Evolutionary conservation across 2,888 invertebrate genomes (phyloP).

Genomic region (Xanthorhoe designata): DNA sequence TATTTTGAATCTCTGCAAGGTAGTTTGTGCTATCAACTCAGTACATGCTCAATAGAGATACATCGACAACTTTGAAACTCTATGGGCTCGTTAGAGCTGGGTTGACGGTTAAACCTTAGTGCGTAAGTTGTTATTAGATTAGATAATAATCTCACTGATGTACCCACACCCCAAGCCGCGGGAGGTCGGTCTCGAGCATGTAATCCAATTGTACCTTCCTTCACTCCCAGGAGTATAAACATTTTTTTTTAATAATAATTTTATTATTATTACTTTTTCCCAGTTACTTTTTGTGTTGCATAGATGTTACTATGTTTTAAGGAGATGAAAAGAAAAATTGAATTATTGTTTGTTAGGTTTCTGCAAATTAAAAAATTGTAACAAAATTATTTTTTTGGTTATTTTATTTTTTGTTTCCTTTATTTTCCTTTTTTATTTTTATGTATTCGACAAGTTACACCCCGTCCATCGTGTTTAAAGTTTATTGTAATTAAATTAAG

Average conservation of each 20-base stretch:
- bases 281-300: conserved; percentile 85
- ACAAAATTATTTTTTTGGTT: conserved; percentile 80
- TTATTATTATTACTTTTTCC: conserved; percentile 77
- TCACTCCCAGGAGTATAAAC: conserved; percentile 84
- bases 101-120: conserved; percentile 68
- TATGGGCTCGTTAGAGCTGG: conserved; percentile 56
- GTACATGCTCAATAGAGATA: conserved; percentile 64
- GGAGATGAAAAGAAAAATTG: conserved; percentile 76
- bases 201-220: conserved; percentile 84
- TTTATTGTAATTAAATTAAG: conserved; percentile 79
- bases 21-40: conserved; percentile 75
- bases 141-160: conserved; percentile 82
- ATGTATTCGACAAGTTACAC: conserved; percentile 80
- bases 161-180: conserved; percentile 68
- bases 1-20: conserved; percentile 82
- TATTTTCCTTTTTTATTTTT: conserved; percentile 49
- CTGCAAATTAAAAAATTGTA: conserved; percentile 85
- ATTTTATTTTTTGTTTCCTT: conserved; percentile 65
- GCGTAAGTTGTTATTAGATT: conserved; percentile 79
- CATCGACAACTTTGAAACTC: conserved; percentile 55
- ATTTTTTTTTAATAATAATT: conserved; percentile 66
- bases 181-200: conserved; percentile 71
- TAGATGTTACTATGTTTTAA: conserved; percentile 87
- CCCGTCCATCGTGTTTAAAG: conserved; percentile 84
- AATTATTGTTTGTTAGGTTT: conserved; percentile 86